Evolutionary conservation across 2,797 vertebrate genomes (phyloP).

Genomic region (Sebastes nivosus): DNA sequence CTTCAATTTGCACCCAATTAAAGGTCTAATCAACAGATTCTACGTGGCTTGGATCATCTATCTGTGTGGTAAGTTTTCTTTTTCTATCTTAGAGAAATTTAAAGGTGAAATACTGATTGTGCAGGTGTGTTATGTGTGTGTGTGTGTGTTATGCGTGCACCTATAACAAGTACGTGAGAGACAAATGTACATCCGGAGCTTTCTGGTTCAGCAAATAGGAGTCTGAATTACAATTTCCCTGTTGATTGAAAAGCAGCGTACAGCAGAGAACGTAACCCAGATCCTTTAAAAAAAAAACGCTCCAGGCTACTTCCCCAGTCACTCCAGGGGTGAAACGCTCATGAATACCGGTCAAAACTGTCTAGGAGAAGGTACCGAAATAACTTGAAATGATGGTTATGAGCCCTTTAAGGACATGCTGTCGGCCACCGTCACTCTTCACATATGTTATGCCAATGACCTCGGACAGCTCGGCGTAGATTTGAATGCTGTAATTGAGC

Average conservation of each 20-base stretch:
- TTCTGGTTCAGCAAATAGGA: slow-evolving; percentile 16
- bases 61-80: slow-evolving; percentile 49
- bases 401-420: slow-evolving; percentile 46
- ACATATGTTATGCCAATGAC: slow-evolving; percentile 53
- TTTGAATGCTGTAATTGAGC: slow-evolving; percentile 73
- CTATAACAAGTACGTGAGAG: background rate
- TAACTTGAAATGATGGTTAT: slow-evolving; percentile 43
- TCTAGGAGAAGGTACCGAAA: slow-evolving; percentile 28
- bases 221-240: slow-evolving; percentile 19
- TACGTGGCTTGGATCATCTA: background rate
- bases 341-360: slow-evolving; percentile 42
- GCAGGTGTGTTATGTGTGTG: background rate
- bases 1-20: background rate
- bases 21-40: slow-evolving; percentile 4
- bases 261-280: slow-evolving; percentile 37
- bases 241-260: slow-evolving; percentile 34
- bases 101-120: background rate
- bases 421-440: slow-evolving; percentile 45
- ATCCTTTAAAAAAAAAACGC: slow-evolving; percentile 39
- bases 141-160: background rate
- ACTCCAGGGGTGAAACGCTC: slow-evolving; percentile 47
- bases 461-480: slow-evolving; percentile 58
- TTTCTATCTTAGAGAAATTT: background rate
- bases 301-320: slow-evolving; percentile 43
- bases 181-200: background rate